Percentiles rank a stretch among this genome's conserved stretches.
Evolutionary conservation across 2,888 invertebrate genomes (phyloP).

Genomic region (Stenurella melanura): DNA sequence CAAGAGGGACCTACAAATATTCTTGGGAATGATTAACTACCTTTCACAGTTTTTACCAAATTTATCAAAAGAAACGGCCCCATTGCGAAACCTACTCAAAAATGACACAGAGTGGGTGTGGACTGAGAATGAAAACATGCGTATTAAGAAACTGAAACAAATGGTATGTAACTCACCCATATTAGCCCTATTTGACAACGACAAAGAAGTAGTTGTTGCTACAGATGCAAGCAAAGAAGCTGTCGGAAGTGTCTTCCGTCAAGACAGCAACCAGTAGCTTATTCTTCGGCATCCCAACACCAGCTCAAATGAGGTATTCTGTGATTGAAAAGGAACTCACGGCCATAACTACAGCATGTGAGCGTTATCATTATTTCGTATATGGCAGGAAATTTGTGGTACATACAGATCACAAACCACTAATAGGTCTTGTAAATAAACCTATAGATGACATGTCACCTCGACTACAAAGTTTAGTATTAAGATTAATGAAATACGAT

Average conservation of each 20-base stretch:
- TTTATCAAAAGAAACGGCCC: constrained; percentile 14
- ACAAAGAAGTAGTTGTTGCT: constrained; percentile 17
- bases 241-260: constrained; percentile 8
- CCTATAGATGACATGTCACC: constrained; percentile 31
- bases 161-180: constrained; percentile 11
- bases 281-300: constrained; percentile 5
- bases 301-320: constrained; percentile 23
- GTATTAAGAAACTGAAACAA: constrained; percentile 16
- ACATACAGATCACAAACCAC: neutral
- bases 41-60: neutral
- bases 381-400: constrained; percentile 13
- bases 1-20: constrained; percentile 31
- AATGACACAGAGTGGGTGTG: constrained; percentile 22
- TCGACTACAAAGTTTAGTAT: constrained; percentile 18
- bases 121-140: constrained; percentile 10
- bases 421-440: constrained; percentile 34
- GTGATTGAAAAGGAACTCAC: constrained; percentile 20
- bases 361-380: constrained; percentile 26
- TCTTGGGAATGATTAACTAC: constrained; percentile 35
- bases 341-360: neutral
- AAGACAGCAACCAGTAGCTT: constrained; percentile 12
- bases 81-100: constrained; percentile 17
- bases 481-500: constrained; percentile 24
- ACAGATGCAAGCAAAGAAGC: constrained; percentile 31
- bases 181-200: constrained; percentile 10